Conservation (phyloP, 1,140 invertebrate genomes). For the Drosophila repletoides region DNA sequence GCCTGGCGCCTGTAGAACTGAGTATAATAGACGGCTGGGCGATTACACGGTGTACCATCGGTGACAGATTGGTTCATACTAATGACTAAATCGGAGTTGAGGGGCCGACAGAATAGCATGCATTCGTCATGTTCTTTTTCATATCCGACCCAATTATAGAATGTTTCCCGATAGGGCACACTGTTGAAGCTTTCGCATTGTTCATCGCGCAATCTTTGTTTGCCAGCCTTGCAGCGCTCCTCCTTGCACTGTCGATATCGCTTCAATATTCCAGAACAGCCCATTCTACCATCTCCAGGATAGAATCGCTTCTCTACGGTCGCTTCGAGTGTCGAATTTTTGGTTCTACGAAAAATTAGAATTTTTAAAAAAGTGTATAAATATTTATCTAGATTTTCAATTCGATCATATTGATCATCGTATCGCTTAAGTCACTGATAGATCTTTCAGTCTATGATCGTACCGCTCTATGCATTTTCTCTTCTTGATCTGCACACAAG, state of each 20-base stretch:
- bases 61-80: slow-evolving; percentile 90
- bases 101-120: slow-evolving; percentile 91
- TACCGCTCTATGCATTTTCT: slow-evolving; percentile 61
- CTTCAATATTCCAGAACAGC: slow-evolving; percentile 86
- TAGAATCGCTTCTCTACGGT: slow-evolving; percentile 46
- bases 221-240: slow-evolving; percentile 83
- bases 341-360: slow-evolving; percentile 14
- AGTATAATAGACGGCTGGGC: slow-evolving; percentile 83
- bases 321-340: slow-evolving; percentile 25
- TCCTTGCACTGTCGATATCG: slow-evolving; percentile 88
- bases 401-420: too few relatives aligned
- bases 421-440: too few relatives aligned
- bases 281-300: slow-evolving; percentile 56
- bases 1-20: slow-evolving; percentile 83
- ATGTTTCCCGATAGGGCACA: slow-evolving; percentile 88
- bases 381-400: not conserved
- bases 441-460: not conserved
- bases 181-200: slow-evolving; percentile 88
- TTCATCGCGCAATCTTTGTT: slow-evolving; percentile 47
- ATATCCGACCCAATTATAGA: slow-evolving; percentile 93
- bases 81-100: slow-evolving; percentile 91
- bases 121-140: slow-evolving; percentile 86
- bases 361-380: not conserved
- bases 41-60: slow-evolving; percentile 91
- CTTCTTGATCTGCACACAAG: slow-evolving; percentile 59